Percentiles rank a stretch among this genome's conserved stretches.
phyloP scores from a whole-genome alignment of 2,113 vertebrate species.

The Elephantulus edwardii region DNA sequence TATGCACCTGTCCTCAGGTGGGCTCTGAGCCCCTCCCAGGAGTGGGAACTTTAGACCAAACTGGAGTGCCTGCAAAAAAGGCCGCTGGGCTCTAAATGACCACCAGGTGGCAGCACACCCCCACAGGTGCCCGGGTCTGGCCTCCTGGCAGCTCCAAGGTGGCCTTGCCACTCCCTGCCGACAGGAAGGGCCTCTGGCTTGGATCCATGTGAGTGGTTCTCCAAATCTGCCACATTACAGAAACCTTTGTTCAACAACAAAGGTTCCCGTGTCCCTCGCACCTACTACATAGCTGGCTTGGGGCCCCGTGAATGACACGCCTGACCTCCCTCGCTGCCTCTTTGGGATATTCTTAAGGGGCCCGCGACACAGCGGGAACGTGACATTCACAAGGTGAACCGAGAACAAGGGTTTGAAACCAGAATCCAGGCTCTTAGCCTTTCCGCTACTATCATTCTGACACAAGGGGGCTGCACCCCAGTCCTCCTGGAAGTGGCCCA shows the following conservation, averaged over 20 bases:
- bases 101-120: conserved; percentile 83
- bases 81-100: neutral
- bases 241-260: neutral
- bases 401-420: neutral
- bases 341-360: neutral
- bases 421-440: neutral
- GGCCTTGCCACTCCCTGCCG: neutral
- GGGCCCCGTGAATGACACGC: accelerated
- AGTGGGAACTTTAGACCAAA: accelerated
- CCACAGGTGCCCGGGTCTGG: neutral
- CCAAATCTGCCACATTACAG: neutral
- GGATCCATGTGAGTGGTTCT: neutral
- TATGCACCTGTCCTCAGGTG: accelerated
- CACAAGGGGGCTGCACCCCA: neutral
- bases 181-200: neutral
- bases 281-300: neutral
- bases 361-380: neutral
- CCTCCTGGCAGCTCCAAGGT: neutral
- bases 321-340: too few species aligned
- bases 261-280: neutral
- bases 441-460: accelerated
- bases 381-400: neutral
- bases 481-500: too few species aligned
- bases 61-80: accelerated
- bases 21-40: neutral